Conservation (phyloP, 1,140 invertebrate genomes). For the Apis laboriosa region DNA sequence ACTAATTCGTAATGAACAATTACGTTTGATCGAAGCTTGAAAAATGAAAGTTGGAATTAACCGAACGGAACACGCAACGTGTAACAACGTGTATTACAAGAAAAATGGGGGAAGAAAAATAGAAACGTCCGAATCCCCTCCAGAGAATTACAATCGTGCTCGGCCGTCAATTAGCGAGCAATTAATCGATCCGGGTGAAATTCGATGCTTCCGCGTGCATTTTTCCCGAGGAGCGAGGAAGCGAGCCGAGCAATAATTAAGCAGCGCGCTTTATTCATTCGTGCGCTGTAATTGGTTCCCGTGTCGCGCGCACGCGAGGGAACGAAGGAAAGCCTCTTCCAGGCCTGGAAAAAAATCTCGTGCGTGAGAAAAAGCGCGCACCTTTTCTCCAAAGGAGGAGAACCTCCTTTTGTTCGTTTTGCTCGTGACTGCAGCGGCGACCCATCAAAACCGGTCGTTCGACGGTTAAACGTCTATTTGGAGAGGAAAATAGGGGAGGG, state of each 20-base stretch:
- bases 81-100: too few species aligned
- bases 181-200: neutral
- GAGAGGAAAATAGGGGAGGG: too few species aligned
- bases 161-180: neutral
- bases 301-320: neutral
- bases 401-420: neutral
- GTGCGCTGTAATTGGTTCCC: slow-evolving; percentile 21
- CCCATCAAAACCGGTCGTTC: slow-evolving; percentile 15
- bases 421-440: neutral
- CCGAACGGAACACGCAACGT: too few species aligned
- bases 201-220: neutral
- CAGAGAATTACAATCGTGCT: neutral
- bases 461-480: slow-evolving; percentile 3
- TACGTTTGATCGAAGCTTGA: too few species aligned
- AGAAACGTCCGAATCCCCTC: too few species aligned
- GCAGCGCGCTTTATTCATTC: slow-evolving; percentile 17
- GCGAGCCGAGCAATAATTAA: slow-evolving; percentile 11
- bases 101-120: too few species aligned
- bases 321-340: neutral
- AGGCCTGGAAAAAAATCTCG: neutral
- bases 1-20: too few species aligned
- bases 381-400: neutral
- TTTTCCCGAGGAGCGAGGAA: slow-evolving; percentile 7
- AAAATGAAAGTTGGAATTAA: neutral
- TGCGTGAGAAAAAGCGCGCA: neutral